These are phyloP conservation scores for Cyprinella venusta DNA, from an alignment of 2,797 vertebrate species.

Conservation along the genomic window DNA sequence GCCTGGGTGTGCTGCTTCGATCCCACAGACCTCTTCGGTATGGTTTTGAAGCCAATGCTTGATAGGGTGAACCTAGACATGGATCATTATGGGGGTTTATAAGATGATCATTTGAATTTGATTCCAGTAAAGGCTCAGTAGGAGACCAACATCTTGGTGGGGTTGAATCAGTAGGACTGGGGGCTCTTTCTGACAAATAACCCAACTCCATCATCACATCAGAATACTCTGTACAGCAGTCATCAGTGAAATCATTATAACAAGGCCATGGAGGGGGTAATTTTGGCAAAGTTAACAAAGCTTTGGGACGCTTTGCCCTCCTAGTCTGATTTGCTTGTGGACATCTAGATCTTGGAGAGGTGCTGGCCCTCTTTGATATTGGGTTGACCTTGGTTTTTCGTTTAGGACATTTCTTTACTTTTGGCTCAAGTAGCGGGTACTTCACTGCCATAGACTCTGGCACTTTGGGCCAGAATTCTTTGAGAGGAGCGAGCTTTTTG, in stretches of 20 bases:
- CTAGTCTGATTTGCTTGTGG: slow-evolving; percentile 69
- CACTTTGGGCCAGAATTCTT: slow-evolving; percentile 96
- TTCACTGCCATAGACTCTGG: slow-evolving; percentile 91
- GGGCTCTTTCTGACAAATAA: slow-evolving; percentile 93
- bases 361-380: slow-evolving; percentile 83
- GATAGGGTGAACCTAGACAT: slow-evolving; percentile 71
- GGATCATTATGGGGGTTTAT: slow-evolving; percentile 84
- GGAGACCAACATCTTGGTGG: slow-evolving; percentile 99
- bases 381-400: slow-evolving; percentile 86
- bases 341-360: slow-evolving; percentile 76
- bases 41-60: slow-evolving; percentile 61
- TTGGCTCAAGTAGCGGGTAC: slow-evolving; percentile 87
- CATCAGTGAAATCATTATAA: slow-evolving; percentile 88
- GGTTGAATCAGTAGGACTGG: slow-evolving; percentile 87
- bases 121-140: slow-evolving; percentile 87
- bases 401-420: slow-evolving; percentile 89
- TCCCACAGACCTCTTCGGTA: slow-evolving; percentile 73
- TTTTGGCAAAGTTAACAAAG: slow-evolving; percentile 66
- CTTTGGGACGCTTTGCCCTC: slow-evolving; percentile 74
- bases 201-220: slow-evolving; percentile 97
- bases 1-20: slow-evolving; percentile 78
- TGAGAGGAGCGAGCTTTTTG: slow-evolving; percentile 91
- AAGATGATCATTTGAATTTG: slow-evolving; percentile 76
- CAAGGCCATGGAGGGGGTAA: slow-evolving; percentile 85
- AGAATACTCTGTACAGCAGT: slow-evolving; percentile 86